A percentile compares a stretch with the other conserved stretches of the same genome.
These are phyloP conservation scores for Xerus rutilus DNA, from an alignment of 2,797 vertebrate species.

Conservation along the genomic window DNA sequence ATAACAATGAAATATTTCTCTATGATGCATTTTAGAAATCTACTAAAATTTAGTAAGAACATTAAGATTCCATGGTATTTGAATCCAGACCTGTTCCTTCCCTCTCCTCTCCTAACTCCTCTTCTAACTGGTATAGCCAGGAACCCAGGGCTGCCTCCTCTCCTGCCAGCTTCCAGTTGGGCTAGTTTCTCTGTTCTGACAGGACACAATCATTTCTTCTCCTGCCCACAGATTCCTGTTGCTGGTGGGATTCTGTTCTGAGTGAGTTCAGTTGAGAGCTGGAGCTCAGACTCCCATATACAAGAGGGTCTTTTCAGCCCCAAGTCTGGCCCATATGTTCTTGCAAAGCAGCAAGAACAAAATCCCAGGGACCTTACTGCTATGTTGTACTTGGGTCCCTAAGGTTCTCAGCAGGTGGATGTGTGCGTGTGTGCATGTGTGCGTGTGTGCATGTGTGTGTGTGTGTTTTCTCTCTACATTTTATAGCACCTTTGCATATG, in stretches of 20 bases:
- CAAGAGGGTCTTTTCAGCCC: neutral
- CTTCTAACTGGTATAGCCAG: neutral
- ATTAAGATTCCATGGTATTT: neutral
- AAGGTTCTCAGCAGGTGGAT: neutral
- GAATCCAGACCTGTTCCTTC: too few species aligned
- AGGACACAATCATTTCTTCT: neutral
- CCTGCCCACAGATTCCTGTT: neutral
- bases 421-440: too few species aligned
- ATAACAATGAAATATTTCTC: too few species aligned
- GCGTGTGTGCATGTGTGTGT: too few species aligned
- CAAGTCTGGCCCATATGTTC: neutral
- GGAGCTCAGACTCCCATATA: too few species aligned
- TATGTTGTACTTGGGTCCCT: neutral
- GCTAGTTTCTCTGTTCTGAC: neutral
- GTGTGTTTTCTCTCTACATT: neutral
- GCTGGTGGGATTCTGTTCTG: neutral
- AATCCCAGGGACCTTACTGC: neutral
- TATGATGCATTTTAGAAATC: neutral
- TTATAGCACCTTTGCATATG: neutral
- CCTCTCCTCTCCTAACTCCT: neutral
- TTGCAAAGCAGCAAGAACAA: neutral
- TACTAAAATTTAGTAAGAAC: neutral
- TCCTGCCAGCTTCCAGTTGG: neutral
- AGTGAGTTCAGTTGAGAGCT: neutral
- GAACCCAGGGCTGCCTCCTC: neutral